Evolutionary conservation across 2,888 invertebrate genomes (phyloP).

Genomic region (Andrena fulva): DNA sequence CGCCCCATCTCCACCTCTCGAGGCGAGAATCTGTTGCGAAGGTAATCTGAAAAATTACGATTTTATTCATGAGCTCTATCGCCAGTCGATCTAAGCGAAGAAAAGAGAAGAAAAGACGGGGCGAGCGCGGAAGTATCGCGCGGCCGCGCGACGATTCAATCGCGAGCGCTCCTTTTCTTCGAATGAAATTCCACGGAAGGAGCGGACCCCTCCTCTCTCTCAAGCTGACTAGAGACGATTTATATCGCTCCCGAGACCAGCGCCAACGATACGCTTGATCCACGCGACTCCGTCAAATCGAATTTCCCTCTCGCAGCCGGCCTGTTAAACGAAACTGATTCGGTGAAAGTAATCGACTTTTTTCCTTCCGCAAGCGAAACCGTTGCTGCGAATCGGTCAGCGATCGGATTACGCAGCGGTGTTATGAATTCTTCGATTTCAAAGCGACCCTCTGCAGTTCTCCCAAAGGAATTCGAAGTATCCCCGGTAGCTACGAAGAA

Average conservation of each 20-base stretch:
- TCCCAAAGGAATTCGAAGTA: not conserved
- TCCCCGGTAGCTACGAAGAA: not conserved
- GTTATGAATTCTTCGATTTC: not conserved
- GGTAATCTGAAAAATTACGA: slow-evolving; percentile 81
- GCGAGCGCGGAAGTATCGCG: slow-evolving; percentile 5
- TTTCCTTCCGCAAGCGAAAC: not conserved
- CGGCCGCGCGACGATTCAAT: slow-evolving; percentile 72
- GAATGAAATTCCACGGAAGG: slow-evolving; percentile 54
- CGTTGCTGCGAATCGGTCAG: not conserved
- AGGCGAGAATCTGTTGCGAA: slow-evolving; percentile 70
- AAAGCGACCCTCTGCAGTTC: not conserved
- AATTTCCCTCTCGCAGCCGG: not conserved
- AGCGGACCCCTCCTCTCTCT: slow-evolving; percentile 43
- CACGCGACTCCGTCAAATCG: slow-evolving; percentile 7
- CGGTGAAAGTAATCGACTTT: not conserved
- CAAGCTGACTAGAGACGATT: slow-evolving; percentile 55
- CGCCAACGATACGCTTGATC: slow-evolving; percentile 49
- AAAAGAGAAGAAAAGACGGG: slow-evolving; percentile 18
- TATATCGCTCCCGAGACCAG: slow-evolving; percentile 52
- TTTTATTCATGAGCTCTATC: slow-evolving; percentile 83
- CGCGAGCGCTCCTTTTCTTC: slow-evolving; percentile 40
- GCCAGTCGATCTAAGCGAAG: slow-evolving; percentile 69
- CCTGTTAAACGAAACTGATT: slow-evolving; percentile 14
- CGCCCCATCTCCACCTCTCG: slow-evolving; percentile 64
- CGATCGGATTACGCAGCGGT: not conserved